Conservation (phyloP, 2,888 invertebrate species). For the Macaria notata region DNA sequence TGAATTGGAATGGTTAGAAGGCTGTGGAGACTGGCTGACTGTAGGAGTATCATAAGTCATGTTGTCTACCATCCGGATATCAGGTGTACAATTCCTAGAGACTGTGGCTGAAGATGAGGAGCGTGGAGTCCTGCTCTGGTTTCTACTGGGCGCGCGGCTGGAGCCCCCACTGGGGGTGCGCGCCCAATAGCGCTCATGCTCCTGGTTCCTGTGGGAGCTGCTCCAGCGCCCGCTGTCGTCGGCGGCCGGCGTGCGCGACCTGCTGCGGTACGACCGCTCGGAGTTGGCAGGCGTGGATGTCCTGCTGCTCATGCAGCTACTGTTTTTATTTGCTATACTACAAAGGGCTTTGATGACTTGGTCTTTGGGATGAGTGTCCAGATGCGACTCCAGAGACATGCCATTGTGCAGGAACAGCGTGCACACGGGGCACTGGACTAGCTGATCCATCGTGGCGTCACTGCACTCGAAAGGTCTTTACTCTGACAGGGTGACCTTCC, state of each 20-base stretch:
- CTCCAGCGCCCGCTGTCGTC: constrained; percentile 65
- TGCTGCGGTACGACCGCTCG: constrained; percentile 68
- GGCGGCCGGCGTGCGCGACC: constrained; percentile 64
- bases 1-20: constrained; percentile 33
- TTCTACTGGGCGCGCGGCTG: constrained; percentile 57
- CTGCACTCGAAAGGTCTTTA: constrained; percentile 17
- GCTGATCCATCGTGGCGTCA: constrained; percentile 67
- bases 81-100: constrained; percentile 60
- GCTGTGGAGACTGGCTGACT: constrained; percentile 42
- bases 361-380: constrained; percentile 94
- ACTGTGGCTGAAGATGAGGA: constrained; percentile 50
- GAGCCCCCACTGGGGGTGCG: constrained; percentile 61
- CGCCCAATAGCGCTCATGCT: constrained; percentile 71
- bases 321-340: constrained; percentile 69
- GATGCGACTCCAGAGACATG: constrained; percentile 90
- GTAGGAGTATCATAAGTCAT: constrained; percentile 54
- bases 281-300: constrained; percentile 67
- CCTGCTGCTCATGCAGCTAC: constrained; percentile 60
- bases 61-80: constrained; percentile 57
- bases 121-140: constrained; percentile 62
- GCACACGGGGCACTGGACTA: constrained; percentile 90
- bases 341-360: constrained; percentile 92
- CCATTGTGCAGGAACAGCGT: constrained; percentile 92
- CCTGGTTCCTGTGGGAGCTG: constrained; percentile 52
- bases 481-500: constrained; percentile 21